phyloP scores from a whole-genome alignment of 2,113 vertebrate genomes.

The Felis chaus region DNA sequence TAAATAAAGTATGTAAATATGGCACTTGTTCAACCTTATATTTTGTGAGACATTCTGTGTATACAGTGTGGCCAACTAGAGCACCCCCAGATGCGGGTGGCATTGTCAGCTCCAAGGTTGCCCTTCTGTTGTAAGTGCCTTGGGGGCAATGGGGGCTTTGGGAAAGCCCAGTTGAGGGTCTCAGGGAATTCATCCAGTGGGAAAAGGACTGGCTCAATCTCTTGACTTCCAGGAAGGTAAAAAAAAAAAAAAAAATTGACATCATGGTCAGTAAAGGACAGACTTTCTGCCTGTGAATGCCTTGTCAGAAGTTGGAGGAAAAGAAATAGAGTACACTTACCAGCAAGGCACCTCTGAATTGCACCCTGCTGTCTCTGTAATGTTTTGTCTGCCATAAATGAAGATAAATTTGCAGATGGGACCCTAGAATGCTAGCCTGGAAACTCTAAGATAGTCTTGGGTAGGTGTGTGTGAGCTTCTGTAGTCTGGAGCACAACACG shows the following conservation, averaged over 20 bases:
- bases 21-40: not conserved
- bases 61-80: not conserved
- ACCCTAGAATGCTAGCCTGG: not conserved
- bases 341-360: not conserved
- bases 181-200: not conserved
- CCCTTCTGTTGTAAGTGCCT: too few relatives aligned
- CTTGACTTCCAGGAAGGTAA: not conserved
- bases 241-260: not conserved
- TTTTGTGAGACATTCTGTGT: not conserved
- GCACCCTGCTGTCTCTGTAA: not conserved
- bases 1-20: not conserved
- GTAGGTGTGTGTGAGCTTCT: not conserved
- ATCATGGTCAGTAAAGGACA: not conserved
- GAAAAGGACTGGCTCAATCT: not conserved
- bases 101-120: not conserved
- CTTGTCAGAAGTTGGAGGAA: not conserved
- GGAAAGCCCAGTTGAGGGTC: not conserved
- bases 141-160: not conserved
- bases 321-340: not conserved
- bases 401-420: not conserved
- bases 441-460: not conserved
- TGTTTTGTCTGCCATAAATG: not conserved
- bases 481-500: not conserved
- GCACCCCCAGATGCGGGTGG: not conserved
- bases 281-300: not conserved